Percentiles rank a stretch among this genome's conserved stretches.
phyloP scores from a whole-genome alignment of 2,113 vertebrate species.

The Ictidomys tridecemlineatus region DNA sequence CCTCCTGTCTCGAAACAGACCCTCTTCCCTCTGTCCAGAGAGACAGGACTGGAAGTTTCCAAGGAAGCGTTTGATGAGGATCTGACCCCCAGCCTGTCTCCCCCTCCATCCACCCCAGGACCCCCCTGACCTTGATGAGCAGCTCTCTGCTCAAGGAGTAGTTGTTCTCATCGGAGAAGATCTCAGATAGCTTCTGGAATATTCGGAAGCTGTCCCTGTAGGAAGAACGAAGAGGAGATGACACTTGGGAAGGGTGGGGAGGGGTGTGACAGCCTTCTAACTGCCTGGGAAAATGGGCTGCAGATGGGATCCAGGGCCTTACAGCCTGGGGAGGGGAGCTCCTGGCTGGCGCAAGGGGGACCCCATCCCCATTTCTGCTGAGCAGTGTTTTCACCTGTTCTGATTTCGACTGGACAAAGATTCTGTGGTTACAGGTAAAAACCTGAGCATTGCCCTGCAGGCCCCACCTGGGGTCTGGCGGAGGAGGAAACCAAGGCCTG shows the following conservation, averaged over 20 bases:
- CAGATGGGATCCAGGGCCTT: neutral
- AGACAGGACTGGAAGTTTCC: no score
- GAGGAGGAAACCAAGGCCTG: neutral
- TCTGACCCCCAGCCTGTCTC: accelerated
- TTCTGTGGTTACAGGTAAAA: neutral
- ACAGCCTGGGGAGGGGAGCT: neutral
- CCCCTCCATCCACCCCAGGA: accelerated
- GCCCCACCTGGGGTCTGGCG: neutral
- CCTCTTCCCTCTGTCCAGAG: neutral
- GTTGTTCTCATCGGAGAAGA: slow-evolving; percentile 99
- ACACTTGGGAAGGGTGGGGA: neutral
- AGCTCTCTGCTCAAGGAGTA: slow-evolving; percentile 97
- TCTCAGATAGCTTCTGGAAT: slow-evolving; percentile 97
- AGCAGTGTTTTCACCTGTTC: neutral
- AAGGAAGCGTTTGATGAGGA: neutral
- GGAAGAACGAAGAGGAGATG: neutral
- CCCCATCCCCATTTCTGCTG: accelerated
- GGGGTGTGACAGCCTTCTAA: accelerated
- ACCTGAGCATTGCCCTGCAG: accelerated
- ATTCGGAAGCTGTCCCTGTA: slow-evolving; percentile 95
- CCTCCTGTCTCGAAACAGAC: neutral
- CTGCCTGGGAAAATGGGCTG: accelerated
- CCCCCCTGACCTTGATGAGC: slow-evolving; percentile 93
- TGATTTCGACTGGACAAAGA: neutral
- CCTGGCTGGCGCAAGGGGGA: accelerated